Percentiles rank a stretch among this genome's conserved stretches.
phyloP scores from a whole-genome alignment of 1,140 invertebrate genomes.

The Papilio polyxenes region DNA sequence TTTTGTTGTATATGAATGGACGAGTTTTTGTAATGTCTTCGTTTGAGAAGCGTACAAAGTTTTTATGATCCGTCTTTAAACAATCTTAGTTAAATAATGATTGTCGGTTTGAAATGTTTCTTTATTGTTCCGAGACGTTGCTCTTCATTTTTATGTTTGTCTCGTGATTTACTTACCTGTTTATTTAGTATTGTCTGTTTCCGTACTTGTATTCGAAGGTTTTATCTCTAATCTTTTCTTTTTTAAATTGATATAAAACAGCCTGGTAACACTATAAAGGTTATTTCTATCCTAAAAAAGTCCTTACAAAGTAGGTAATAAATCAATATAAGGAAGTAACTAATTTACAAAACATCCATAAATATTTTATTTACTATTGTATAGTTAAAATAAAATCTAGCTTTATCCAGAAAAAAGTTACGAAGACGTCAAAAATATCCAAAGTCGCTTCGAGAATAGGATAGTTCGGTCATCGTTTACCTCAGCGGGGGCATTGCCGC shows the following conservation, averaged over 20 bases:
- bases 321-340: background rate
- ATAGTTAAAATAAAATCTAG: background rate
- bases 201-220: background rate
- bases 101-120: background rate
- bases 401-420: too few relatives aligned
- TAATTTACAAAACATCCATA: background rate
- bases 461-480: too few relatives aligned
- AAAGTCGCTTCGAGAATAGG: too few relatives aligned
- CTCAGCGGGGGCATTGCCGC: slow-evolving; percentile 78
- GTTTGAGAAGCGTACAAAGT: background rate
- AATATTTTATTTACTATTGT: background rate
- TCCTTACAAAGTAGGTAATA: background rate
- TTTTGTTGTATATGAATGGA: background rate
- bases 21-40: background rate
- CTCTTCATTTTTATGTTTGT: background rate
- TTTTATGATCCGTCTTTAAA: background rate
- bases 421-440: too few relatives aligned
- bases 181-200: background rate
- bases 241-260: background rate
- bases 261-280: too few relatives aligned
- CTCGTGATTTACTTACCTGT: background rate
- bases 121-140: slow-evolving; percentile 9
- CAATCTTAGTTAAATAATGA: slow-evolving; percentile 21
- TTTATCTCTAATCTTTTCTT: background rate
- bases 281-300: too few relatives aligned